Conservation (phyloP, 2,797 vertebrate species). For the Cryptoprocta ferox region DNA sequence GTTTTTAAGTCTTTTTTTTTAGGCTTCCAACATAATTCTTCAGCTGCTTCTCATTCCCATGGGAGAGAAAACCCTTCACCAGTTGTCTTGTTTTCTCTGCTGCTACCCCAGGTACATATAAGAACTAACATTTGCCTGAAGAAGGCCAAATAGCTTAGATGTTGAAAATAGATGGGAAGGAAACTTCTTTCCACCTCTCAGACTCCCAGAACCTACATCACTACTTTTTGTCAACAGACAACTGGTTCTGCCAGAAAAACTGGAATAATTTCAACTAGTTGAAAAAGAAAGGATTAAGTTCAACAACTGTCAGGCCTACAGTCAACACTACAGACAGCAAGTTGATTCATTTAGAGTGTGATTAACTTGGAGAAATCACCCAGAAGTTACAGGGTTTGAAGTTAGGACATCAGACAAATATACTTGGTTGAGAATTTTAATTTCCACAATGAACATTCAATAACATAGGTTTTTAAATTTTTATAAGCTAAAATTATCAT, state of each 20-base stretch:
- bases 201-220: not conserved
- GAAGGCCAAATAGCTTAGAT: not conserved
- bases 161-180: not conserved
- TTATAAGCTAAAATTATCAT: not conserved
- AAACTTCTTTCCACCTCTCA: not conserved
- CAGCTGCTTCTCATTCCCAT: not conserved
- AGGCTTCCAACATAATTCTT: not conserved
- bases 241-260: not conserved
- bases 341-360: not conserved
- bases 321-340: not conserved
- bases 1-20: not conserved
- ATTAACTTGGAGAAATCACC: not conserved
- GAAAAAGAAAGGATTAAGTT: not conserved
- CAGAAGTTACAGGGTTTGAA: not conserved
- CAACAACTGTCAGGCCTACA: not conserved
- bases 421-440: not conserved
- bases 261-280: not conserved
- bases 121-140: not conserved
- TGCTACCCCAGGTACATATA: not conserved
- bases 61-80: not conserved
- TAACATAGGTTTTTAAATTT: not conserved
- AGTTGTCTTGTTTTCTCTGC: not conserved
- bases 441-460: not conserved
- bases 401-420: not conserved
- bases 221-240: not conserved